Conservation (phyloP, 1,140 invertebrate species). For the Geopemphigus sp. region DNA sequence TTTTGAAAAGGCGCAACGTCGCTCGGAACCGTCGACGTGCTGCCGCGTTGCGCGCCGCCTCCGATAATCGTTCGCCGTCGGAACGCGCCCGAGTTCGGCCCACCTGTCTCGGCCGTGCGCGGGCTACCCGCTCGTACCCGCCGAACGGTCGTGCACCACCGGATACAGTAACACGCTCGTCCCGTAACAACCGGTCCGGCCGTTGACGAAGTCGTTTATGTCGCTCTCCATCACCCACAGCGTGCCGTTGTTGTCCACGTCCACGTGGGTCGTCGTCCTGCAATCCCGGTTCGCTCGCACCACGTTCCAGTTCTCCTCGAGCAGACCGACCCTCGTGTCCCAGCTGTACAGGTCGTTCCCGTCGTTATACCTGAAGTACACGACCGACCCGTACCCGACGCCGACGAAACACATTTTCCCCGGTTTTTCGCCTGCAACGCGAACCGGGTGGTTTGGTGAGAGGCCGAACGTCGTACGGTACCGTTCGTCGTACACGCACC, state of each 20-base stretch:
- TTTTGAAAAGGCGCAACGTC: too few species aligned
- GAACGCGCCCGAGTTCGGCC: too few species aligned
- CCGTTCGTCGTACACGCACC: too few species aligned
- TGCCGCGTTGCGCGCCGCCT: too few species aligned
- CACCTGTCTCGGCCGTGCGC: too few species aligned
- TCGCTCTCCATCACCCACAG: not conserved
- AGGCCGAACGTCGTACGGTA: too few species aligned
- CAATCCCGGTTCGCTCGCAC: not conserved
- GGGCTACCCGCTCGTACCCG: not conserved
- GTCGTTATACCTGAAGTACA: not conserved
- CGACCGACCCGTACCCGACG: not conserved
- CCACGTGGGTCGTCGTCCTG: not conserved
- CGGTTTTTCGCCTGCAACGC: slow-evolving; percentile 2
- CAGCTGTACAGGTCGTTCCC: not conserved
- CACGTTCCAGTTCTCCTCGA: not conserved
- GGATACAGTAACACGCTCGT: not conserved
- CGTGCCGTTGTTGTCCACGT: not conserved
- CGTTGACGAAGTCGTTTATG: not conserved
- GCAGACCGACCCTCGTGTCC: not conserved
- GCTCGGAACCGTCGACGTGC: too few species aligned
- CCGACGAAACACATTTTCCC: not conserved
- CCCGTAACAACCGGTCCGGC: not conserved
- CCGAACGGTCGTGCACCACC: not conserved
- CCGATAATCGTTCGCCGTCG: too few species aligned
- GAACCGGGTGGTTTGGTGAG: too few species aligned